A percentile compares a stretch with the other conserved stretches of the same genome.
These are phyloP conservation scores for Isaurus tuberculatus DNA, from an alignment of 92 coral and sea anemone species.

Conservation along the genomic window DNA sequence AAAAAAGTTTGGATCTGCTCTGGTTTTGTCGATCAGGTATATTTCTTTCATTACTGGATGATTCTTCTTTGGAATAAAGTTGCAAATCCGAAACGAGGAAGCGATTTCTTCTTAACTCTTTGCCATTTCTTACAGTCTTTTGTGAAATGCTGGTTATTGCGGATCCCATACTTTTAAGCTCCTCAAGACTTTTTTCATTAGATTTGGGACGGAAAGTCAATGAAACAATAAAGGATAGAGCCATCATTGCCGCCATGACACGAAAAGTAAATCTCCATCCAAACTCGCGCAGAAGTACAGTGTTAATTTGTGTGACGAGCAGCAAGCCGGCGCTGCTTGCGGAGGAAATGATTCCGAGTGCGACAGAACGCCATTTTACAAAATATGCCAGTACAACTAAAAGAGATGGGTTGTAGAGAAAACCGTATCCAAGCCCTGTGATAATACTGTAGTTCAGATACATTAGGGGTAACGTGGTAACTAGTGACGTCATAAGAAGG, in stretches of 20 bases:
- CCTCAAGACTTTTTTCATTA: not conserved
- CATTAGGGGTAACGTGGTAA: slow-evolving; percentile 38
- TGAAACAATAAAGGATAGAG: not conserved
- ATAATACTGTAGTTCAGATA: slow-evolving; percentile 28
- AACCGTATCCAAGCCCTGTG: slow-evolving; percentile 43
- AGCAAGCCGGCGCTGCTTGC: slow-evolving; percentile 18
- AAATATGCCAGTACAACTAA: slow-evolving; percentile 29
- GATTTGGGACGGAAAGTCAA: not conserved
- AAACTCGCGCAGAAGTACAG: slow-evolving; percentile 18
- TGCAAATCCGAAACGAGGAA: not conserved
- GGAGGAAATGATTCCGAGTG: not conserved
- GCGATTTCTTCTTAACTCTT: not conserved
- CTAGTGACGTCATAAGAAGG: slow-evolving; percentile 27
- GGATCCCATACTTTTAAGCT: not conserved
- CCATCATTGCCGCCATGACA: slow-evolving; percentile 30
- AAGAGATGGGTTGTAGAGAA: slow-evolving; percentile 17
- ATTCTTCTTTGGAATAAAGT: too few relatives aligned
- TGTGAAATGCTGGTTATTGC: not conserved
- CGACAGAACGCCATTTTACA: slow-evolving; percentile 35
- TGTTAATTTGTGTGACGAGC: slow-evolving; percentile 7
- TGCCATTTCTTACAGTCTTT: not conserved
- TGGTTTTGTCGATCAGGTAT: not conserved
- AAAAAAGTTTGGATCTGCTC: not conserved
- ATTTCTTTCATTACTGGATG: too few relatives aligned
- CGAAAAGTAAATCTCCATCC: slow-evolving; percentile 32